Evolutionary conservation across 1,140 invertebrate genomes (phyloP), one percentile per base, ranked within the genome.

Genomic region (Diabrotica virgifera): DNA sequence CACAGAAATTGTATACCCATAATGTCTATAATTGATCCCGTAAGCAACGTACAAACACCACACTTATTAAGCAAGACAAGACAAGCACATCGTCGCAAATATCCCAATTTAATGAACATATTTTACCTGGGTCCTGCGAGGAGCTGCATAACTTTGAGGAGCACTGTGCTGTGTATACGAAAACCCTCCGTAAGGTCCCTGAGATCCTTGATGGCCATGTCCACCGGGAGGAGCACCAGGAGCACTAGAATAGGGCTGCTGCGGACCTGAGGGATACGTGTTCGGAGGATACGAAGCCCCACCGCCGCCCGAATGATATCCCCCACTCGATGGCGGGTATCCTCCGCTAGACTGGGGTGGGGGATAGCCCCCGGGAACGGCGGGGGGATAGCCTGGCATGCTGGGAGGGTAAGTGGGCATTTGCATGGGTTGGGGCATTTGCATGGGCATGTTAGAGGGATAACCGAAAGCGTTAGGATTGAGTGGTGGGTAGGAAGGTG

Each of bases 401-500:
- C 24, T 66, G 9, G 69, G 64, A 5, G 66, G 64, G 37, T 68
- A 71, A 13, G 64, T 50, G 35, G 69, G 69, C 46, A 69, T 71
- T 52, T n/a, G 67, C 68, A 68, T 72, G 14, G 75, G 74, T 69
- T 76, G 72, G 11, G 77, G 76, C 77, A 78, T 78, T 54, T 74
- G 74, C 69, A 78, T 77, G 2, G 77, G 77, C 0, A 74, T 64
- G 53, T 71, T 70, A n/a, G 70, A 58, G n/a, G 62, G 66, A 54
- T 69, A 76, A 11, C 76, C 77, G 36, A 77, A 65, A 64, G 71
- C 72, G 50, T 76, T 75, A 5, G 77, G 75, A 58, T 72, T 77
- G 24, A 77, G 68, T 36, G 59, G 66, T 12, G 72, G 72, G 57
- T 72, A 70, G 13, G 67, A 72, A 53, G 74, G 75, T 64, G 74